phyloP scores from a whole-genome alignment of 30 jellyfish, hydroid and myxozoan genomes.

The Kudoa iwatai region DNA sequence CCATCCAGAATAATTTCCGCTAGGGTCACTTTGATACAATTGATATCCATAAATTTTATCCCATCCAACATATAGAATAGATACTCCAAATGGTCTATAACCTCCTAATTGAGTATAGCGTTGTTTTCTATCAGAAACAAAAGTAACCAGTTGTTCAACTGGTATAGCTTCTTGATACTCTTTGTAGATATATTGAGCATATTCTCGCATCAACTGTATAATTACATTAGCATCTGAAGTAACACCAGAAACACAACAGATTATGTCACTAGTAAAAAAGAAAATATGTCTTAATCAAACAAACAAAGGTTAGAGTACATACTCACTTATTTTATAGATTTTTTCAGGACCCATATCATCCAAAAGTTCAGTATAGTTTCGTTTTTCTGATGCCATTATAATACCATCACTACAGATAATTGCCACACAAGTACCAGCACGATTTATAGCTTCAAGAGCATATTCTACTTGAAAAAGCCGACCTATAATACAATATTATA shows the following conservation, averaged over 20 bases:
- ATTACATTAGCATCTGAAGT: constrained; percentile 98
- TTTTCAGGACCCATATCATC: constrained; percentile 68
- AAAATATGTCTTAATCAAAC: too few relatives aligned
- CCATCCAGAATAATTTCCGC: constrained; percentile 97
- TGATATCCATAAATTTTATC: constrained; percentile 72
- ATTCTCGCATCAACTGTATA: too few relatives aligned
- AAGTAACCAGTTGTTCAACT: constrained; percentile 63
- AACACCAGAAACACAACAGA: constrained; percentile 96
- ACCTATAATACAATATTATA: too few relatives aligned
- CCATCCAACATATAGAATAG: constrained; percentile 85
- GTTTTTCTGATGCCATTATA: constrained; percentile 57
- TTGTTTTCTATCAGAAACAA: constrained; percentile 63
- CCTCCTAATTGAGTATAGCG: constrained; percentile 98
- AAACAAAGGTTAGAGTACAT: constrained; percentile 4
- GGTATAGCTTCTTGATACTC: constrained; percentile 88
- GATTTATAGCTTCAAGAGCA: constrained; percentile 97
- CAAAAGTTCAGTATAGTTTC: constrained; percentile 35
- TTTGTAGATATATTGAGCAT: too few relatives aligned
- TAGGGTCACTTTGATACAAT: constrained; percentile 83
- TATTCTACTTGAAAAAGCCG: constrained; percentile 88
- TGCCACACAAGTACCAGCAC: constrained; percentile 97
- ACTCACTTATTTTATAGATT: constrained; percentile 54
- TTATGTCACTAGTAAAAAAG: constrained; percentile 57
- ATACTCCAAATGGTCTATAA: constrained; percentile 92
- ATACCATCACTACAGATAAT: constrained; percentile 80